Evolutionary conservation across 2,888 invertebrate genomes (phyloP).

Genomic region (Euphydryas editha): DNA sequence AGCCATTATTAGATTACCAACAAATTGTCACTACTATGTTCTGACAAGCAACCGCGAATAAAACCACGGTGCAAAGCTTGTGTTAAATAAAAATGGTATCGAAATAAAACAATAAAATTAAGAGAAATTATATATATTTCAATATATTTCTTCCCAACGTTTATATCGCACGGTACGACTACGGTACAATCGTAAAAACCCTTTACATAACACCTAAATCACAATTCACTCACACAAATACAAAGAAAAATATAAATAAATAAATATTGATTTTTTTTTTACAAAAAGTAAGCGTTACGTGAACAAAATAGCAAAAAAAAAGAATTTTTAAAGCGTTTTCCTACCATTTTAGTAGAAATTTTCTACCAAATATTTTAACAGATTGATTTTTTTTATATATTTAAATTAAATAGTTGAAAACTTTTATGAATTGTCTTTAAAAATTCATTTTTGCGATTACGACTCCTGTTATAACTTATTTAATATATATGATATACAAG

Average conservation of each 20-base stretch:
- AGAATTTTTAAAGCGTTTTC: conserved; percentile 30
- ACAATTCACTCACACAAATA: conserved; percentile 53
- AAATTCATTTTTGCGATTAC: not conserved
- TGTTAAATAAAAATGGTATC: no score
- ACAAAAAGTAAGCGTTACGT: conserved; percentile 52
- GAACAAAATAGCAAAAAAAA: conserved; percentile 28
- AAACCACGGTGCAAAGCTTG: no score
- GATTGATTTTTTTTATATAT: no score
- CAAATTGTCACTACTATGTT: no score
- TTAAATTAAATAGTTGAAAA: no score
- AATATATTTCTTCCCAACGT: conserved; percentile 74
- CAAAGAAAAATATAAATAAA: conserved; percentile 58
- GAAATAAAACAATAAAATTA: conserved; percentile 56
- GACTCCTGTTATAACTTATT: not conserved
- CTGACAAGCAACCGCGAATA: no score
- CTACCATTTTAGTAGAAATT: not conserved
- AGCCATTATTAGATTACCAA: no score
- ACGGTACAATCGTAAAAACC: conserved; percentile 57
- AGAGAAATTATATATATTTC: conserved; percentile 81
- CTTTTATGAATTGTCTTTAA: not conserved
- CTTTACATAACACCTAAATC: conserved; percentile 49
- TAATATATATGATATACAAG: no score
- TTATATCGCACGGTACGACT: conserved; percentile 57
- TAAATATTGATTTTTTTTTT: conserved; percentile 58
- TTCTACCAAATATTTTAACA: not conserved